Percentiles rank a stretch among this genome's conserved stretches.
These are phyloP conservation scores for Pseudomyrmex pallidus DNA, from an alignment of 1,140 invertebrate species.

Conservation along the genomic window DNA sequence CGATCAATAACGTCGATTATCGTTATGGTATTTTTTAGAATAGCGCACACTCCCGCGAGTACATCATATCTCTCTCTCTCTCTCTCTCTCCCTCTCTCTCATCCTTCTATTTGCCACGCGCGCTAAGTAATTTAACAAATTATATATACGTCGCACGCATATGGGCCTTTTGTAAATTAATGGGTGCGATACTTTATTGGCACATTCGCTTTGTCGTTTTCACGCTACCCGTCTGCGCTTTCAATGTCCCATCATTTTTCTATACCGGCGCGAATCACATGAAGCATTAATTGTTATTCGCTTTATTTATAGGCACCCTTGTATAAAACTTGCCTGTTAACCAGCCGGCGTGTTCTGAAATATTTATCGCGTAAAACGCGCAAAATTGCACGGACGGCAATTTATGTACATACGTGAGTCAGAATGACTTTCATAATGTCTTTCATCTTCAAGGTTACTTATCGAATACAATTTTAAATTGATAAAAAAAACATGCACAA, in stretches of 20 bases:
- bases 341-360: not conserved
- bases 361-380: conserved; percentile 26
- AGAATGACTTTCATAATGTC: conserved; percentile 2
- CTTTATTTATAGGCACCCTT: conserved; percentile 34
- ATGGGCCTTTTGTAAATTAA: conserved; percentile 33
- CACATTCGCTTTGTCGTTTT: conserved; percentile 49
- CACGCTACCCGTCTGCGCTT: conserved; percentile 1
- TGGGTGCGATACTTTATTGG: conserved; percentile 46
- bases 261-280: conserved; percentile 29
- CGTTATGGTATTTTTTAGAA: conserved; percentile 24
- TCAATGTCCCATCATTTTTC: conserved; percentile 21
- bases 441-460: not conserved
- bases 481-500: not conserved
- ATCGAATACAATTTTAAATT: not conserved
- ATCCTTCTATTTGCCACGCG: not conserved
- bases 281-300: conserved; percentile 54
- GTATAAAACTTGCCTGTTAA: conserved; percentile 44
- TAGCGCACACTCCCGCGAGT: not conserved
- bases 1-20: conserved; percentile 27
- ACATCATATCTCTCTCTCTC: not conserved
- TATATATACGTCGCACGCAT: not conserved
- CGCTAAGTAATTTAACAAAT: conserved; percentile 50
- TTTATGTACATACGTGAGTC: conserved; percentile 4
- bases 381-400: not conserved
- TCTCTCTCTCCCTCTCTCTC: too few relatives aligned